These are phyloP conservation scores for Corydoras sp. DNA, from an alignment of 2,113 vertebrate species.

Conservation along the genomic window DNA sequence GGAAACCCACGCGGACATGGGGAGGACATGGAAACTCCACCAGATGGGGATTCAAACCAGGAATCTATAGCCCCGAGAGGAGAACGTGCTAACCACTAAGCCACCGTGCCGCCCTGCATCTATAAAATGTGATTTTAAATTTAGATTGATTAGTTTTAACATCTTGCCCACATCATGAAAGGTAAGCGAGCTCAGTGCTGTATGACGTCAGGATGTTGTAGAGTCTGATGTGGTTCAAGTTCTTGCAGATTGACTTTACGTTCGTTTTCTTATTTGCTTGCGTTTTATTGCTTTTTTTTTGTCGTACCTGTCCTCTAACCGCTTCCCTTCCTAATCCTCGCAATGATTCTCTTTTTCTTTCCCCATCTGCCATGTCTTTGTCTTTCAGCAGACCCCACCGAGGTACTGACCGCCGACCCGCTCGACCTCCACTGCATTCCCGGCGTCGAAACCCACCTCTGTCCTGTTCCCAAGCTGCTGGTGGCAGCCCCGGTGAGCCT, in stretches of 20 bases:
- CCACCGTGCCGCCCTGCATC: no score
- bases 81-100: no score
- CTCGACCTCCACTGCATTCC: conserved; percentile 77
- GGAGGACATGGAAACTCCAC: no score
- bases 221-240: not conserved
- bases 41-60: no score
- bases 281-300: not conserved
- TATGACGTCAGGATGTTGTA: conserved; percentile 15
- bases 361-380: not conserved
- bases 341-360: not conserved
- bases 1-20: no score
- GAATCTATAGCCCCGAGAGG: no score
- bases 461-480: conserved; percentile 70
- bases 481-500: conserved; percentile 74
- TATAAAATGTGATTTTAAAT: no score
- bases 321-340: conserved; percentile 11
- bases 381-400: conserved; percentile 74
- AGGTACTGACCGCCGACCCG: conserved; percentile 82
- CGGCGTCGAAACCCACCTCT: conserved; percentile 79
- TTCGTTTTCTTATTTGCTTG: conserved; percentile 4
- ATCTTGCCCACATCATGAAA: no score
- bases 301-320: not conserved
- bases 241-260: not conserved
- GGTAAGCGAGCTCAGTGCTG: conserved; percentile 3
- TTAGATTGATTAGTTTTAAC: no score